Percentiles rank a stretch among this genome's conserved stretches.
These are phyloP conservation scores for Zoroaster sp. DNA, from an alignment of 53 echinoderm and acorn worm species.

Conservation along the genomic window DNA sequence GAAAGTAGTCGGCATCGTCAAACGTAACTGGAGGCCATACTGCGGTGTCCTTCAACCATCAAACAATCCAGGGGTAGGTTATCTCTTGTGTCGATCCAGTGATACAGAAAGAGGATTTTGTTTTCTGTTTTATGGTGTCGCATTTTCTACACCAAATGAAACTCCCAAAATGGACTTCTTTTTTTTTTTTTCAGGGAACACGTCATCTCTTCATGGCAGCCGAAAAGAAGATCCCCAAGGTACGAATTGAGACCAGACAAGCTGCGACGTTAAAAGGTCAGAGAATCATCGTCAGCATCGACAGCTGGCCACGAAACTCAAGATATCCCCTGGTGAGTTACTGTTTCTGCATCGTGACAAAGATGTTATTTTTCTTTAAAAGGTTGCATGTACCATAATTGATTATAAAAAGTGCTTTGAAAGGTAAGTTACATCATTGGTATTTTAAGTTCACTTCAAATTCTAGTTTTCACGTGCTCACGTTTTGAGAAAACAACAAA, in stretches of 20 bases:
- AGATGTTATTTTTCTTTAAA: neutral
- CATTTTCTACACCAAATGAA: neutral
- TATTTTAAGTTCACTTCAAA: no score
- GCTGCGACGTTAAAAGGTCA: slow-evolving; percentile 77
- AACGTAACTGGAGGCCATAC: slow-evolving; percentile 95
- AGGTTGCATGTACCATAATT: no score
- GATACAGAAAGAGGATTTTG: neutral
- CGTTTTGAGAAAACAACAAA: no score
- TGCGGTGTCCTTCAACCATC: slow-evolving; percentile 85
- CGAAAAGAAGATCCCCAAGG: slow-evolving; percentile 91
- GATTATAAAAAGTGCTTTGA: no score
- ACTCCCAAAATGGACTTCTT: neutral
- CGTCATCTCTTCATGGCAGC: slow-evolving; percentile 90
- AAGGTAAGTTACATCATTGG: no score
- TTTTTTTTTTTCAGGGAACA: slow-evolving; percentile 59
- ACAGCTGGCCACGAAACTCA: slow-evolving; percentile 91
- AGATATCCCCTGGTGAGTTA: slow-evolving; percentile 85
- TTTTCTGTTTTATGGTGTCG: neutral
- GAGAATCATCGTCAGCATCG: slow-evolving; percentile 90
- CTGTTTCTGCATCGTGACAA: no score
- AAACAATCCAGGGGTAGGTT: slow-evolving; percentile 65
- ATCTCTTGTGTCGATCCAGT: neutral
- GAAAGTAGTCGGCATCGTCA: slow-evolving; percentile 81
- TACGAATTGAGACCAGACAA: slow-evolving; percentile 94
- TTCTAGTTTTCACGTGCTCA: no score